Conservation (phyloP, 1,140 invertebrate genomes). For the Archegozetes longisetosus region DNA sequence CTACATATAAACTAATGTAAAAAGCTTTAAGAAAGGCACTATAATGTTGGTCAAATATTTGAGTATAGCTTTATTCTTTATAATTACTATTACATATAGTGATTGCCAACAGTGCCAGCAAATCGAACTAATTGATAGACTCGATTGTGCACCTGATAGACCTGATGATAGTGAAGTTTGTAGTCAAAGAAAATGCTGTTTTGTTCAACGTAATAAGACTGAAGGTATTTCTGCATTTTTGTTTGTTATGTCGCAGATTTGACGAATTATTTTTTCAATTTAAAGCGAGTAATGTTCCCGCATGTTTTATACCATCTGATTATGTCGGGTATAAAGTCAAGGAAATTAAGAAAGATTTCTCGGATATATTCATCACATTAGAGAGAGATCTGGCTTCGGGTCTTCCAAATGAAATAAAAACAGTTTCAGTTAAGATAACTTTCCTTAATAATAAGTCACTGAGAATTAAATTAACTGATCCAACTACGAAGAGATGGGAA, state of each 20-base stretch:
- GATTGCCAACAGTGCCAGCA: conserved; percentile 3
- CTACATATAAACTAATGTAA: too few species aligned
- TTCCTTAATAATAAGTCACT: conserved; percentile 43
- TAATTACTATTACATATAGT: too few species aligned
- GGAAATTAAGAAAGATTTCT: not conserved
- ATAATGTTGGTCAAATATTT: too few species aligned
- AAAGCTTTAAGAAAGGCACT: too few species aligned
- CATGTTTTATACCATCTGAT: conserved; percentile 21
- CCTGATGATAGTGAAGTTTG: conserved; percentile 25
- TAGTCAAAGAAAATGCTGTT: conserved; percentile 31
- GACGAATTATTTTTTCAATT: too few species aligned
- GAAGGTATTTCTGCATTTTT: too few species aligned
- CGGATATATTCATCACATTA: conserved; percentile 33
- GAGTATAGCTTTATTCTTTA: too few species aligned
- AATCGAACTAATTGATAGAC: conserved; percentile 7
- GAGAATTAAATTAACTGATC: conserved; percentile 43
- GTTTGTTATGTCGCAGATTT: too few species aligned
- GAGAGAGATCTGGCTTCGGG: conserved; percentile 36
- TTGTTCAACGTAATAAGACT: too few species aligned
- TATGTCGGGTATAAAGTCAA: conserved; percentile 19
- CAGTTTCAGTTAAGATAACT: conserved; percentile 42
- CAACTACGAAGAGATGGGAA: conserved; percentile 24
- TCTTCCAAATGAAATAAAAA: conserved; percentile 46
- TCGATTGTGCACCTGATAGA: conserved; percentile 33
- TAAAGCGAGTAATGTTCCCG: conserved; percentile 19